Evolutionary conservation across 2,113 vertebrate genomes (phyloP).

Genomic region (Scomber colias): DNA sequence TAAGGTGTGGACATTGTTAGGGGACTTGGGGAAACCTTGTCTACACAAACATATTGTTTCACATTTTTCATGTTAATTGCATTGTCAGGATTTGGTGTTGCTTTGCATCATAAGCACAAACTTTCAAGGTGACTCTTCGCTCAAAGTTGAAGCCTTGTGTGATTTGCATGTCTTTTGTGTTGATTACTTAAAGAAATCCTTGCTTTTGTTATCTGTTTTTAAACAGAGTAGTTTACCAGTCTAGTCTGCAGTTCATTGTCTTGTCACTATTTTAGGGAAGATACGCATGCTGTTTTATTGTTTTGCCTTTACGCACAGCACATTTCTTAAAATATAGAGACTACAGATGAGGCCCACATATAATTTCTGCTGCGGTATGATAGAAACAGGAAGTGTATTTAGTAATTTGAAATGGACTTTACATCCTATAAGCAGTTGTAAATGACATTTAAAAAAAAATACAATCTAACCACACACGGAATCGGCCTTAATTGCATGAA

Average conservation of each 20-base stretch:
- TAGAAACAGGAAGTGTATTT: neutral
- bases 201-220: neutral
- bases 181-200: neutral
- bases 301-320: neutral
- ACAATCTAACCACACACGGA: neutral
- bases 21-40: slow-evolving; percentile 55
- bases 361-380: no score
- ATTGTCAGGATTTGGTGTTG: slow-evolving; percentile 70
- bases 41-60: slow-evolving; percentile 70
- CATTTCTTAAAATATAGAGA: neutral
- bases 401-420: neutral
- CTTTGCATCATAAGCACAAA: slow-evolving; percentile 58
- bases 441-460: neutral
- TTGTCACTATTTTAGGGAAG: neutral
- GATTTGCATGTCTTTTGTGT: slow-evolving; percentile 4
- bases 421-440: neutral
- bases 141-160: slow-evolving; percentile 12
- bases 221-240: neutral
- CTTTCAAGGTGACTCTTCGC: slow-evolving; percentile 72
- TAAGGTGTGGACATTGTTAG: slow-evolving; percentile 67
- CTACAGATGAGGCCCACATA: no score
- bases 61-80: slow-evolving; percentile 83
- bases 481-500: neutral
- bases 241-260: neutral
- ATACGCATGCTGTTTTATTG: neutral